These are phyloP conservation scores for Apeltes quadracus DNA, from an alignment of 2,113 vertebrate species.

Conservation along the genomic window DNA sequence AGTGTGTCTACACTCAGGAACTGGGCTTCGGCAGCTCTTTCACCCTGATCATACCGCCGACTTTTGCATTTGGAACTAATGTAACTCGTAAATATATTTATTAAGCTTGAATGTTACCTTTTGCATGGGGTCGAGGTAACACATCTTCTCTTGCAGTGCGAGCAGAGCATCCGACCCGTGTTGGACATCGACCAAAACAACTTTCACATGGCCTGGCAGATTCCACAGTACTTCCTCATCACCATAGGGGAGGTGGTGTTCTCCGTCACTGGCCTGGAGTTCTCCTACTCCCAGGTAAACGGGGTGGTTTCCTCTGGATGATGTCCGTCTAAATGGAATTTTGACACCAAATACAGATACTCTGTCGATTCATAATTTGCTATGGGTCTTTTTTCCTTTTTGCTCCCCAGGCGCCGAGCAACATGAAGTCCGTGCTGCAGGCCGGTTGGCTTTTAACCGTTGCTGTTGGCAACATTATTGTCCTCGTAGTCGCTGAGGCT, in stretches of 20 bases:
- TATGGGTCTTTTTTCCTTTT: background rate
- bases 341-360: background rate
- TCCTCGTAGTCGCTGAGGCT: conserved; percentile 90
- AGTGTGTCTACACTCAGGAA: conserved; percentile 38
- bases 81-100: conserved; percentile 43
- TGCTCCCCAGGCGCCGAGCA: conserved; percentile 88
- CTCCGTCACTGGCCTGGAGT: conserved; percentile 93
- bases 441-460: conserved; percentile 94
- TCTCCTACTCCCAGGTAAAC: conserved; percentile 94
- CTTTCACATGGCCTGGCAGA: conserved; percentile 93
- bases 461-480: conserved; percentile 93
- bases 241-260: conserved; percentile 92
- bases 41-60: conserved; percentile 80
- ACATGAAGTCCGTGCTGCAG: conserved; percentile 97
- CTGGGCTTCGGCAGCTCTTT: conserved; percentile 86
- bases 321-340: background rate
- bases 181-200: conserved; percentile 85
- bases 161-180: conserved; percentile 16
- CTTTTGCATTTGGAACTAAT: conserved; percentile 34
- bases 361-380: background rate
- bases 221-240: conserved; percentile 94
- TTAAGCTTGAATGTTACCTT: background rate
- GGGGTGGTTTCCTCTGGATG: background rate
- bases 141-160: conserved; percentile 63
- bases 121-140: background rate